phyloP scores from a whole-genome alignment of 2,113 vertebrate genomes.

The Pedionomus torquatus region DNA sequence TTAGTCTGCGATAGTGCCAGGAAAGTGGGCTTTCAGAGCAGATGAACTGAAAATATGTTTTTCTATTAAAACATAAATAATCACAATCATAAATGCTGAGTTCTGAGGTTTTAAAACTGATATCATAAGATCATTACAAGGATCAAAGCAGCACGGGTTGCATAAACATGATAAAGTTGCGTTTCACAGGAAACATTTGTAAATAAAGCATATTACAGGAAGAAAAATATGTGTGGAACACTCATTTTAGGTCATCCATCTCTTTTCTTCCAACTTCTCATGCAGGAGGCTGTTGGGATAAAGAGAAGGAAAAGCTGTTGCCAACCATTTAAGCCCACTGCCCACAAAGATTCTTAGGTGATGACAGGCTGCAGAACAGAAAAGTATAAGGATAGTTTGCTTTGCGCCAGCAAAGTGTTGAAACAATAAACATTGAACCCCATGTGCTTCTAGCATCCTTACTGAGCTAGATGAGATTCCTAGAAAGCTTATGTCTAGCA shows the following conservation, averaged over 20 bases:
- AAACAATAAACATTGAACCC: slow-evolving; percentile 52
- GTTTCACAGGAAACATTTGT: neutral
- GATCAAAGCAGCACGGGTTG: neutral
- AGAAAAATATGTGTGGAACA: neutral
- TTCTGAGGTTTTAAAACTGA: neutral
- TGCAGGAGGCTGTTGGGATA: neutral
- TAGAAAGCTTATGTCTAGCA: slow-evolving; percentile 59
- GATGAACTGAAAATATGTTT: slow-evolving; percentile 34
- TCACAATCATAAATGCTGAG: neutral
- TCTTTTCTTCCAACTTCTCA: neutral
- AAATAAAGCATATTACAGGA: neutral
- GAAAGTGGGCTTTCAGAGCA: neutral
- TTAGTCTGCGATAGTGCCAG: neutral
- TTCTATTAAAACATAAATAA: slow-evolving; percentile 1
- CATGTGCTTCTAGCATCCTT: slow-evolving; percentile 50
- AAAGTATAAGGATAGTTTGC: slow-evolving; percentile 18
- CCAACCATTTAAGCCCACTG: neutral
- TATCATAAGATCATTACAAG: neutral
- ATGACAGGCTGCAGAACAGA: neutral
- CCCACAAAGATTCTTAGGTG: neutral
- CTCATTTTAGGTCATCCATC: neutral
- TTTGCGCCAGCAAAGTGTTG: slow-evolving; percentile 28
- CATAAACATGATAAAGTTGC: neutral
- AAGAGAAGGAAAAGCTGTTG: neutral
- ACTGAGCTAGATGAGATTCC: slow-evolving; percentile 20